phyloP scores from a whole-genome alignment of 1,140 invertebrate species.

The Cherax quadricarinatus region DNA sequence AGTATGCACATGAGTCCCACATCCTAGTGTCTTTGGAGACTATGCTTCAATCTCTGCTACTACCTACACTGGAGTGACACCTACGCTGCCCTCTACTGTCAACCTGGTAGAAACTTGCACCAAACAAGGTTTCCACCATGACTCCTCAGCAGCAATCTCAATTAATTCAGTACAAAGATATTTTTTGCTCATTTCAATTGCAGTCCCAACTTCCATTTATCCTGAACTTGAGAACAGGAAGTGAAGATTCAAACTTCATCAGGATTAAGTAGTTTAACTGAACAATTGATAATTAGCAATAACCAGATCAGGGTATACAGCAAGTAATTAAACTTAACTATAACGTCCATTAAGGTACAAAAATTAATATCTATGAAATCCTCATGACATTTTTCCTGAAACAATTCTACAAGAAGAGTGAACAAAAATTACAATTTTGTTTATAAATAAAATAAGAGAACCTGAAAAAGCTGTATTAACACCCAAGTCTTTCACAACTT shows the following conservation, averaged over 20 bases:
- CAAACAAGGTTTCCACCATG: slow-evolving; percentile 29
- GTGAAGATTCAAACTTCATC: background rate
- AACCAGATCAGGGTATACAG: slow-evolving; percentile 27
- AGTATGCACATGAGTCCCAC: slow-evolving; percentile 29
- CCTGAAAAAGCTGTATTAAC: slow-evolving; percentile 28
- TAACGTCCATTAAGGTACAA: slow-evolving; percentile 16
- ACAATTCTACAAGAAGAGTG: slow-evolving; percentile 32
- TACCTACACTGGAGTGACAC: slow-evolving; percentile 52
- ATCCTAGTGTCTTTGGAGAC: slow-evolving; percentile 44
- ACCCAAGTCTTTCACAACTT: slow-evolving; percentile 30
- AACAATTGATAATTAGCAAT: slow-evolving; percentile 1
- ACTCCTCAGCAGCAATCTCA: background rate
- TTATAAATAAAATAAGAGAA: slow-evolving; percentile 19
- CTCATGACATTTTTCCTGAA: slow-evolving; percentile 4
- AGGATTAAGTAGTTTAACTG: background rate
- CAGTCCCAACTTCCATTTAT: background rate
- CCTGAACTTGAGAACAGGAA: slow-evolving; percentile 18
- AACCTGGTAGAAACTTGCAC: slow-evolving; percentile 54
- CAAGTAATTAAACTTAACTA: slow-evolving; percentile 33
- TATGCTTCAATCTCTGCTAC: slow-evolving; percentile 37
- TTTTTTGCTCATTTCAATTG: background rate
- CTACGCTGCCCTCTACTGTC: slow-evolving; percentile 53
- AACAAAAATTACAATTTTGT: background rate
- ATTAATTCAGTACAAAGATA: background rate
- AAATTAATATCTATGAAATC: slow-evolving; percentile 14